Evolutionary conservation across 2,113 vertebrate species (phyloP).

Genomic region (Paramormyrops kingsleyae): DNA sequence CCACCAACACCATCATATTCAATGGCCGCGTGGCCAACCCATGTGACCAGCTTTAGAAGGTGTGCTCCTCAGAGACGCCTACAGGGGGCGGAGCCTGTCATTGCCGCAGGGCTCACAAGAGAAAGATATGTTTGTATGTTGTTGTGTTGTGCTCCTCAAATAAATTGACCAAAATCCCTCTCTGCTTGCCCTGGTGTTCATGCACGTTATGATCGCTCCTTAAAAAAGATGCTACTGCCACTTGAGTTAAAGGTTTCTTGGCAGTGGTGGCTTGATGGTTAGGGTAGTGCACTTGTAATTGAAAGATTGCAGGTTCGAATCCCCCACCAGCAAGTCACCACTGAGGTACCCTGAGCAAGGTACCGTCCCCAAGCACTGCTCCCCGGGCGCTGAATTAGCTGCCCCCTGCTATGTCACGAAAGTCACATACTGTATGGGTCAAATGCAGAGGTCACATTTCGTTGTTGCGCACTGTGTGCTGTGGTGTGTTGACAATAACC

Average conservation of each 20-base stretch:
- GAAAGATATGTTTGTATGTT: background rate
- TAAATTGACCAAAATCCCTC: slow-evolving; percentile 16
- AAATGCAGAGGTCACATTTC: too few species aligned
- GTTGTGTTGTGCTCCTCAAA: slow-evolving; percentile 14
- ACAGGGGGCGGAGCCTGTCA: background rate
- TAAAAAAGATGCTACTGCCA: background rate
- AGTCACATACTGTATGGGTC: too few species aligned
- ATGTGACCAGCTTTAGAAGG: slow-evolving; percentile 47
- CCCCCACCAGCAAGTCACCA: too few species aligned
- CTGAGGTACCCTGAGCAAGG: too few species aligned
- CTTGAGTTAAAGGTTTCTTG: background rate
- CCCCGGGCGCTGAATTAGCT: too few species aligned
- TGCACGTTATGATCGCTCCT: background rate
- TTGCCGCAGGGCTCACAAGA: background rate
- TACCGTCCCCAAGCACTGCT: too few species aligned
- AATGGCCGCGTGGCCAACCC: slow-evolving; percentile 78
- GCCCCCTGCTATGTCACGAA: too few species aligned
- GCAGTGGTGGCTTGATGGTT: too few species aligned
- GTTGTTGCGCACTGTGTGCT: too few species aligned
- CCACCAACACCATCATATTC: slow-evolving; percentile 84
- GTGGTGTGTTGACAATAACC: too few species aligned
- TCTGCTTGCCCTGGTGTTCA: background rate
- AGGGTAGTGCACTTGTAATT: too few species aligned
- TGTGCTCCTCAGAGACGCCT: slow-evolving; percentile 24
- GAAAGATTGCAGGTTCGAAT: too few species aligned